These are phyloP conservation scores for Antennarius striatus DNA, from an alignment of 2,113 vertebrate genomes.

Conservation along the genomic window DNA sequence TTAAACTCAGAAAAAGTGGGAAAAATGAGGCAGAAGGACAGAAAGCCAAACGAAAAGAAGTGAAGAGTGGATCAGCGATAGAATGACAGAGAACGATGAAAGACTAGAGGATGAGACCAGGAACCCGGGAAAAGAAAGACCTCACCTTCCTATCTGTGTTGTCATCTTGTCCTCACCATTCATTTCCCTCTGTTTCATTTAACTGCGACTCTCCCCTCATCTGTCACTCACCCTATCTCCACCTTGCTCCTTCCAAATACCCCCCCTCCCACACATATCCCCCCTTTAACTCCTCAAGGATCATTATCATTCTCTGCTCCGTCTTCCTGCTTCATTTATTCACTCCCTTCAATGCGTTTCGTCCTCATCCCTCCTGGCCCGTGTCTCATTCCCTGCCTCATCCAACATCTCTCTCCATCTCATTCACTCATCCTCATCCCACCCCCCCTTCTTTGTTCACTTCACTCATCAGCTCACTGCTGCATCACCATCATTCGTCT, in stretches of 20 bases:
- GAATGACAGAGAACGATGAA: constrained; percentile 39
- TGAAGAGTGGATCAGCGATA: constrained; percentile 17
- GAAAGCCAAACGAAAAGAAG: background rate
- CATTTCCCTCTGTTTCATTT: constrained; percentile 44
- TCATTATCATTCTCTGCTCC: constrained; percentile 57
- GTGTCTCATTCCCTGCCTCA: constrained; percentile 24
- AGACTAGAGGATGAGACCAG: constrained; percentile 30
- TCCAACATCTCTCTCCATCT: constrained; percentile 13
- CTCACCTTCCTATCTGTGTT: constrained; percentile 58
- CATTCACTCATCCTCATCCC: constrained; percentile 8
- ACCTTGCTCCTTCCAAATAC: constrained; percentile 51
- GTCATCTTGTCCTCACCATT: constrained; percentile 68
- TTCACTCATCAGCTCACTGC: constrained; percentile 10
- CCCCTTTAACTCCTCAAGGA: constrained; percentile 46
- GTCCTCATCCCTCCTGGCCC: constrained; percentile 22
- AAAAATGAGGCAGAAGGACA: background rate
- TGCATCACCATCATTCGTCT: constrained; percentile 18
- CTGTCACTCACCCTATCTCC: constrained; percentile 64
- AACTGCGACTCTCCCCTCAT: constrained; percentile 43
- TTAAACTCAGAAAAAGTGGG: background rate
- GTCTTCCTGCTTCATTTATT: constrained; percentile 62
- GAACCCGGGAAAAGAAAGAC: constrained; percentile 35
- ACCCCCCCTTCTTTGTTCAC: background rate
- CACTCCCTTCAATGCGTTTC: constrained; percentile 34
- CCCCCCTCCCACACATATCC: constrained; percentile 6